phyloP scores from a whole-genome alignment of 1,140 invertebrate species.

The Harpegnathos saltator region DNA sequence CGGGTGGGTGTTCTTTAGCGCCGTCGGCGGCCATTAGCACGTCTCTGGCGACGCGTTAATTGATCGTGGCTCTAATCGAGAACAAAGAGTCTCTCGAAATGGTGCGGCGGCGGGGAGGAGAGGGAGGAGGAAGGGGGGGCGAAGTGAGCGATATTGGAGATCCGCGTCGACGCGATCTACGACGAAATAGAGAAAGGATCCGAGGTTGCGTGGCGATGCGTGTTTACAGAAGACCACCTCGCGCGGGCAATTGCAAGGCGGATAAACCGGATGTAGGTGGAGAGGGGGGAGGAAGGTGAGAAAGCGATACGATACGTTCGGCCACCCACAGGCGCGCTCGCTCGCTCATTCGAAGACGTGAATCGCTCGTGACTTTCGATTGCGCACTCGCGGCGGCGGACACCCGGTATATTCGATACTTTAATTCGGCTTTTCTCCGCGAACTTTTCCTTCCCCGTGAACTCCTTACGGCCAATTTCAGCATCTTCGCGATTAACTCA shows the following conservation, averaged over 20 bases:
- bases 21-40: not conserved
- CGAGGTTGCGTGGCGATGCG: constrained; percentile 7
- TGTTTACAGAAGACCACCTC: not conserved
- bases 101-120: no score
- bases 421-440: constrained; percentile 25
- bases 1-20: not conserved
- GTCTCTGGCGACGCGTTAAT: not conserved
- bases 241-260: constrained; percentile 17
- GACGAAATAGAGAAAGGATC: not conserved
- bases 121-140: not conserved
- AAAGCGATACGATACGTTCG: constrained; percentile 16
- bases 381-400: constrained; percentile 15
- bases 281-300: constrained; percentile 4
- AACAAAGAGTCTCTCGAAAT: no score
- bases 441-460: no score
- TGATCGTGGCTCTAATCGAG: not conserved
- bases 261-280: constrained; percentile 14
- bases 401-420: not conserved
- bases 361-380: constrained; percentile 45
- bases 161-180: not conserved
- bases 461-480: no score
- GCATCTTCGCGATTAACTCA: no score
- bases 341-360: not conserved
- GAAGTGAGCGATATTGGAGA: not conserved
- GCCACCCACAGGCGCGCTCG: not conserved